phyloP scores from a whole-genome alignment of 1,140 invertebrate species.

The Muscidifurax raptorellus region DNA sequence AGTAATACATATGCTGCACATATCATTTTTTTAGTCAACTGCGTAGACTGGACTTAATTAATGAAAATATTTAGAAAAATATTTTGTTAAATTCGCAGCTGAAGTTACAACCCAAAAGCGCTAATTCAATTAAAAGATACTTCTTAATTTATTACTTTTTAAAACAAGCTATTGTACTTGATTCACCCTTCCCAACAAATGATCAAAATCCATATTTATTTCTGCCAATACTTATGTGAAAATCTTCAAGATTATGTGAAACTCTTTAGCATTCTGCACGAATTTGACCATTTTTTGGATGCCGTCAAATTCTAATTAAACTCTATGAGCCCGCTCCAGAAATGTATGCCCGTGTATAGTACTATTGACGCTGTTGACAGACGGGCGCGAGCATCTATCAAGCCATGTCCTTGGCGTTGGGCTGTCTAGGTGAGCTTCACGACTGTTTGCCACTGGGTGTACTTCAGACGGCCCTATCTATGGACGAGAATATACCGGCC shows the following conservation, averaged over 20 bases:
- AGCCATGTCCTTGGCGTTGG: constrained; percentile 83
- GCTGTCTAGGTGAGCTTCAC: constrained; percentile 80
- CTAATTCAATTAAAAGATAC: no score
- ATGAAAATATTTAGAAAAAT: no score
- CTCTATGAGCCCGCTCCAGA: not conserved
- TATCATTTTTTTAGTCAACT: no score
- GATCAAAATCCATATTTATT: no score
- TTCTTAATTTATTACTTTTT: no score
- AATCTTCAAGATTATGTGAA: not conserved
- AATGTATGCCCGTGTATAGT: not conserved
- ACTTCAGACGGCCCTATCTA: constrained; percentile 74
- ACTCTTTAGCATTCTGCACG: not conserved
- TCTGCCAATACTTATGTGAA: no score
- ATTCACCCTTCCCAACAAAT: no score
- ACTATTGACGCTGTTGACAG: constrained; percentile 58
- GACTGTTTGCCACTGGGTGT: constrained; percentile 79
- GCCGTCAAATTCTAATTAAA: not conserved
- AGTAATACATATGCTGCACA: no score
- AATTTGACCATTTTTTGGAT: not conserved
- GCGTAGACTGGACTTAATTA: no score
- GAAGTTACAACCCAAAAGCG: no score
- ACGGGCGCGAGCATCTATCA: constrained; percentile 86
- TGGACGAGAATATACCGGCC: constrained; percentile 81
- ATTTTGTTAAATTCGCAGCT: no score
- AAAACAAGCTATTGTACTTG: no score